phyloP scores from a whole-genome alignment of 2,888 invertebrate species.

The Campoplex nolae region DNA sequence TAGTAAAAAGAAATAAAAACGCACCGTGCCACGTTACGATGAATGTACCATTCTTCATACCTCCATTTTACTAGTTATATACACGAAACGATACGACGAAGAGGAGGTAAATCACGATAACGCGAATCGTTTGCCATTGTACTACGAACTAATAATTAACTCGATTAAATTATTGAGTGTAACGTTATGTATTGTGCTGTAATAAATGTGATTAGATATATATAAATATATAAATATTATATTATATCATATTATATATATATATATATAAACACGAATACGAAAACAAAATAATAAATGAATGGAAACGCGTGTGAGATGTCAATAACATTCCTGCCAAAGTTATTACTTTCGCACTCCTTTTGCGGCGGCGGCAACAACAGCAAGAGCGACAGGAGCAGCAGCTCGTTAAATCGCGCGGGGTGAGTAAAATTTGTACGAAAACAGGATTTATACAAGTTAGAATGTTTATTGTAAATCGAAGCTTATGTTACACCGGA shows the following conservation, averaged over 20 bases:
- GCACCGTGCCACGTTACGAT: constrained; percentile 77
- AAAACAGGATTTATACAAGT: constrained; percentile 76
- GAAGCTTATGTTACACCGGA: constrained; percentile 81
- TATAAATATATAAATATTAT: constrained; percentile 42
- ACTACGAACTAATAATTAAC: constrained; percentile 80
- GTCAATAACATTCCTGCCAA: constrained; percentile 4
- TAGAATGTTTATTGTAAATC: constrained; percentile 83
- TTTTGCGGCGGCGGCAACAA: background rate
- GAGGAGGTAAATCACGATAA: constrained; percentile 48
- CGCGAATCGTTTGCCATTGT: constrained; percentile 78
- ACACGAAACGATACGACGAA: constrained; percentile 58
- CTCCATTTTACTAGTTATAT: constrained; percentile 75
- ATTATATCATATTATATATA: constrained; percentile 49
- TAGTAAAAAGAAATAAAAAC: constrained; percentile 27
- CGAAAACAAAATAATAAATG: constrained; percentile 60
- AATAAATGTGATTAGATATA: constrained; percentile 83
- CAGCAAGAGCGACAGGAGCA: no score
- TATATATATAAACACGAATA: constrained; percentile 61
- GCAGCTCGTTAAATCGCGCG: background rate
- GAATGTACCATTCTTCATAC: constrained; percentile 82
- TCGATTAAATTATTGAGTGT: constrained; percentile 84
- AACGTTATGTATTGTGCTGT: constrained; percentile 84
- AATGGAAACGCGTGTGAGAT: constrained; percentile 62
- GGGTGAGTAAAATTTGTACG: background rate
- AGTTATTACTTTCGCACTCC: background rate